Conservation (phyloP, 2,797 vertebrate species). For the Triplophysa bombifrons region DNA sequence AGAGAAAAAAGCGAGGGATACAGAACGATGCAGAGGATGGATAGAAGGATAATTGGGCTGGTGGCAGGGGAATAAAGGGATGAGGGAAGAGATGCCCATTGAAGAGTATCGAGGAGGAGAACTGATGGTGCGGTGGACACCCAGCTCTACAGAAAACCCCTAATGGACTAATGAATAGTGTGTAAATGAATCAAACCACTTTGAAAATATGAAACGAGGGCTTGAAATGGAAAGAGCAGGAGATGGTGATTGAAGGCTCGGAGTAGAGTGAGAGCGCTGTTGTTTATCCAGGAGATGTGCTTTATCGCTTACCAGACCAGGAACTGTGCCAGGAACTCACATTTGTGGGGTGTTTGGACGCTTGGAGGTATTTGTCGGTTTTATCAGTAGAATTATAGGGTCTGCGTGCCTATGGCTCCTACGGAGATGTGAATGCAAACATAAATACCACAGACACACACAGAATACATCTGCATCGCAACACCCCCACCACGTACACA, state of each 20-base stretch:
- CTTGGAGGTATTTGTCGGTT: slow-evolving; percentile 58
- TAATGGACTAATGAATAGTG: slow-evolving; percentile 44
- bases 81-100: slow-evolving; percentile 12
- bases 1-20: background rate
- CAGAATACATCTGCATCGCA: slow-evolving; percentile 60
- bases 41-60: slow-evolving; percentile 50
- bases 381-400: slow-evolving; percentile 67
- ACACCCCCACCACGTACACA: slow-evolving; percentile 21
- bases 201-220: slow-evolving; percentile 28
- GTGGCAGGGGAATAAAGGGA: slow-evolving; percentile 41
- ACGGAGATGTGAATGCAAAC: slow-evolving; percentile 58
- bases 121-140: slow-evolving; percentile 1
- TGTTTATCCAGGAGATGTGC: slow-evolving; percentile 23
- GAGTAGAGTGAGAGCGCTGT: slow-evolving; percentile 15
- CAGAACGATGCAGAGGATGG: slow-evolving; percentile 55
- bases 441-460: slow-evolving; percentile 60
- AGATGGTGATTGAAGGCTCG: slow-evolving; percentile 18
- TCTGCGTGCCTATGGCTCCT: slow-evolving; percentile 61
- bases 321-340: slow-evolving; percentile 49
- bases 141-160: slow-evolving; percentile 16
- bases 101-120: background rate
- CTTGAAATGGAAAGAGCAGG: slow-evolving; percentile 27
- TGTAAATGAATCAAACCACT: slow-evolving; percentile 24
- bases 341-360: slow-evolving; percentile 53
- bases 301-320: slow-evolving; percentile 51